Evolutionary conservation across 2,888 invertebrate genomes (phyloP), one percentile per base, ranked within the genome.

Genomic region (Xylophagus ater): DNA sequence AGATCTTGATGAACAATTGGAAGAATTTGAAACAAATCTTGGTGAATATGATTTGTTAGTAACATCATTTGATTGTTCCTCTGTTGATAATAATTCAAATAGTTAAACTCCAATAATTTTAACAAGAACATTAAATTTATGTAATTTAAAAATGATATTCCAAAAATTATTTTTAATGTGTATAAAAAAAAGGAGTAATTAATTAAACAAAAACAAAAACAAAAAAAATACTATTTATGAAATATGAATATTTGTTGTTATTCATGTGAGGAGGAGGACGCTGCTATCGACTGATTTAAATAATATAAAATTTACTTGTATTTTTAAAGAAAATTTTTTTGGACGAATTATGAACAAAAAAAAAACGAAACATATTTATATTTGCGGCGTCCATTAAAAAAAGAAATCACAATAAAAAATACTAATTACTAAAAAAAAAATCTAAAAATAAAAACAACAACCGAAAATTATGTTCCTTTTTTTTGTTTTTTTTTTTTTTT

Each of bases 41-140:
- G 57, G 58, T 35, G 62, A 65, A 46, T 67, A 65, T 43, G 67
- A 67, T 41, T 56, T 58, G 37, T 54, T 67, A 15, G 65, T 67
- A 8, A 62, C 62, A 20, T 65, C 65, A 32, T 53, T 66, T 30
- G 51, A 51, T 34, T 40, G 34, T 13, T 48, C 51, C 40, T 42
- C 46, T n/a, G 40, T 46, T 32, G 49, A 51, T 31, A 47, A 44
- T 26, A 47, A 50, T 33, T 46, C 40, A 32, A 47, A 48, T 35
- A 48, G 48, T 44, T 50, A 48, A 46, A 48, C 14, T 23, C 21
- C 33, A 21, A 17, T 33, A 20, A 30, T 10, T 12, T 20, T 17
- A 36, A 30, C 21, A 18, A 15, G 4, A 28, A 36, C 21, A 9
- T 19, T 23, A 10, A 13, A 21, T 12, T 3, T 21, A 33, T 18